Evolutionary conservation across 2,888 invertebrate species (phyloP).

Genomic region (Xylota segnis): DNA sequence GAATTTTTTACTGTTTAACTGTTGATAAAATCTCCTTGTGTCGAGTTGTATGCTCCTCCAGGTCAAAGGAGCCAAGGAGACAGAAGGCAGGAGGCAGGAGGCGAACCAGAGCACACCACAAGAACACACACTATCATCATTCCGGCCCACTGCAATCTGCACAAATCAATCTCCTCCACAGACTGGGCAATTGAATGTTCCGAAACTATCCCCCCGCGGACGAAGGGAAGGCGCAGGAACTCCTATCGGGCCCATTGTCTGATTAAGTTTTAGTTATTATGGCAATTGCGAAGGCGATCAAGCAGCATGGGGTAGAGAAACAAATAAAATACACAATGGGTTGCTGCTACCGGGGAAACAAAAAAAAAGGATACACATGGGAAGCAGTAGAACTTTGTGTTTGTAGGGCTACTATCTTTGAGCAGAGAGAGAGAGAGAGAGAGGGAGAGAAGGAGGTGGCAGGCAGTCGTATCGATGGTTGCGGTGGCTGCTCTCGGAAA

Average conservation of each 20-base stretch:
- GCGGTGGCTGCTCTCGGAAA: slow-evolving; percentile 54
- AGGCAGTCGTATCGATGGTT: slow-evolving; percentile 48
- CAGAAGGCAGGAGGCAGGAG: too few relatives aligned
- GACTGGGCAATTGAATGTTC: slow-evolving; percentile 72
- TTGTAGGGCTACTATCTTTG: slow-evolving; percentile 40
- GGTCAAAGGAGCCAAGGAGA: slow-evolving; percentile 25
- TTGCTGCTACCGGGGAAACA: slow-evolving; percentile 8
- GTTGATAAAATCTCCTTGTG: slow-evolving; percentile 63
- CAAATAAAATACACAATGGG: slow-evolving; percentile 70
- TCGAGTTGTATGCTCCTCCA: slow-evolving; percentile 6
- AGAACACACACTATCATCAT: slow-evolving; percentile 26
- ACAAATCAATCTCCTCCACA: slow-evolving; percentile 70
- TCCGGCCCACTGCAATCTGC: slow-evolving; percentile 57
- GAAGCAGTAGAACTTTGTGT: slow-evolving; percentile 8
- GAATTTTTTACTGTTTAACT: slow-evolving; percentile 61
- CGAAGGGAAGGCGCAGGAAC: neutral
- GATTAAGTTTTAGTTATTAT: slow-evolving; percentile 75
- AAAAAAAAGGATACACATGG: slow-evolving; percentile 50
- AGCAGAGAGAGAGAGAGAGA: too few relatives aligned
- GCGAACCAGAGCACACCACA: slow-evolving; percentile 8
- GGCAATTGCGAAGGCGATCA: slow-evolving; percentile 72
- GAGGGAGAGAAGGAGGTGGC: slow-evolving; percentile 32
- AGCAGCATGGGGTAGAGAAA: slow-evolving; percentile 49
- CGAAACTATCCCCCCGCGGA: neutral
- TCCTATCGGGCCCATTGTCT: slow-evolving; percentile 70